Percentiles rank a stretch among this genome's conserved stretches.
Evolutionary conservation across 2,113 vertebrate species (phyloP).

Genomic region (Clarias macrocephalus): DNA sequence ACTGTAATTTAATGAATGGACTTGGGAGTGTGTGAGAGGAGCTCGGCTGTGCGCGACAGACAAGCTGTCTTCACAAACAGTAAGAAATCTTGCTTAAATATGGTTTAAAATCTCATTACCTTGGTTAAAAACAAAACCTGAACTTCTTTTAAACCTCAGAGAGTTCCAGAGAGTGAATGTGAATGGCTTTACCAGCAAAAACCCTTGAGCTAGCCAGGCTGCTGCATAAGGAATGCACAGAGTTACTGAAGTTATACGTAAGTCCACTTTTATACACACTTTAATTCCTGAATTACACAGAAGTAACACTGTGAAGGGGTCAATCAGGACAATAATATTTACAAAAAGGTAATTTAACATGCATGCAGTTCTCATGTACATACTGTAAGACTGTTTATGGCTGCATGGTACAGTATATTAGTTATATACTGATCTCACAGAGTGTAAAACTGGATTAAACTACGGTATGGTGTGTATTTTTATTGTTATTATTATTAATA

Average conservation of each 20-base stretch:
- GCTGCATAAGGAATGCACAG: constrained; percentile 62
- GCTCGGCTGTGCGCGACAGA: neutral
- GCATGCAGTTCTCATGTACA: neutral
- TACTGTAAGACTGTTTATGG: neutral
- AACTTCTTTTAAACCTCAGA: no score
- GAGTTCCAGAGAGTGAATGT: constrained; percentile 8
- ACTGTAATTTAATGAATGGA: constrained; percentile 10
- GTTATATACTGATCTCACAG: neutral
- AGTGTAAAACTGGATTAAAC: neutral
- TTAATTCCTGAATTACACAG: neutral
- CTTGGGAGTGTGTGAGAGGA: neutral
- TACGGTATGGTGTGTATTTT: neutral
- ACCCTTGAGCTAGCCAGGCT: constrained; percentile 61
- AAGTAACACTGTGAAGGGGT: neutral
- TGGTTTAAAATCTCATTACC: neutral
- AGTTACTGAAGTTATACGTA: constrained; percentile 70
- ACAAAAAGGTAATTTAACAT: neutral
- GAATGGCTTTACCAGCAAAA: constrained; percentile 25
- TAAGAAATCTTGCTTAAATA: neutral
- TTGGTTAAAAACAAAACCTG: neutral
- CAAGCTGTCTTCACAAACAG: neutral
- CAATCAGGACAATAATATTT: no score
- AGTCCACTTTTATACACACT: constrained; percentile 57
- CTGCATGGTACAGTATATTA: neutral
- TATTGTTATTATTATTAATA: no score